Evolutionary conservation across 2,113 vertebrate species (phyloP), one percentile per base, ranked within the genome.

Genomic region (Chionodraco myersi): DNA sequence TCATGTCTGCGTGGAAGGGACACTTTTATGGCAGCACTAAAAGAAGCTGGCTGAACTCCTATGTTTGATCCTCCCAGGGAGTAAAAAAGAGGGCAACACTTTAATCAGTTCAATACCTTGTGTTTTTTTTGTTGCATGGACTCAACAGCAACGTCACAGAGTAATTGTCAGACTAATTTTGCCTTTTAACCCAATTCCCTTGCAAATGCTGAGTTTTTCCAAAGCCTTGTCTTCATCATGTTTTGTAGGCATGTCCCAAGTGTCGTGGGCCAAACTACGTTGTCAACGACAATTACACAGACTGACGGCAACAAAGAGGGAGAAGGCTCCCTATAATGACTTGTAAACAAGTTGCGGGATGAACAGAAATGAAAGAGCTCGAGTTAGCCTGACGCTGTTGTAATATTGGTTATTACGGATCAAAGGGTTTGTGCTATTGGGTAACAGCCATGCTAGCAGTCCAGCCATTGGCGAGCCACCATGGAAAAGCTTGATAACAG

Each of bases 331-430:
- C 69, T 84, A 7, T 41, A 57, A 67, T 85, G 72, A 89, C 81
- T 83, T 83, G 82, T 91, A 91, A 92, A 92, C 85, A 93, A 86
- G 72, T 89, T 90, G 80, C 79, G 80, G 86, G 85, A 88, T 67
- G 48, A 41, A 41, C 36, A 41, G 36, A 41, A 41, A 41, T 57
- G 80, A 79, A 82, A 77, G 44, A 78, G 57, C 70, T 63, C 68
- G 56, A 77, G 72, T 60, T 57, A 75, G 72, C 48, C 34, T 48
- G 48, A 75, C 10, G 23, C 68, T 73, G 72, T 18, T 65, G 13
- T 41, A 72, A 49, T 61, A 82, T 82, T 89, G 80, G 75, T 66
- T 83, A 64, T 70, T 68, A 64, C 72, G 71, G 84, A 91, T 92
- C 83, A 84, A 92, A 92, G 71, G 30, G 65, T 83, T 86, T 73